Evolutionary conservation across 2,888 invertebrate genomes (phyloP).

Genomic region (Lycaena phlaeas): DNA sequence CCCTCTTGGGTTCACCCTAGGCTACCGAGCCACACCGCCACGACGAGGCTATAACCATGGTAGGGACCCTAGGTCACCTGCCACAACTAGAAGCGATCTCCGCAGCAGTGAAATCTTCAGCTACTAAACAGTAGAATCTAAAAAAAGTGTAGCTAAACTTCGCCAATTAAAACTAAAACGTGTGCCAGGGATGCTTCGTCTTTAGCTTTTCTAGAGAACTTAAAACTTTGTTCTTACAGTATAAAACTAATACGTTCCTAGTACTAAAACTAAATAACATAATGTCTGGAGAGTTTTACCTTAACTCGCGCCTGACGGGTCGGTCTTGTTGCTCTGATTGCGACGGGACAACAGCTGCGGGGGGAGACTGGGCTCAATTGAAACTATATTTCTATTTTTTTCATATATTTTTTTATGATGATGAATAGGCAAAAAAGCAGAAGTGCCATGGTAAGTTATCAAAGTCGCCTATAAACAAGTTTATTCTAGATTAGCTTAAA

Average conservation of each 20-base stretch:
- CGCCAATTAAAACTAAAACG: not conserved
- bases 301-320: conserved; percentile 35
- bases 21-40: too few relatives aligned
- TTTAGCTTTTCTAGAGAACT: not conserved
- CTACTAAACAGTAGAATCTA: too few relatives aligned
- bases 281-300: conserved; percentile 27
- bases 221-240: not conserved
- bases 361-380: conserved; percentile 25
- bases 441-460: too few relatives aligned
- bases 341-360: conserved; percentile 29
- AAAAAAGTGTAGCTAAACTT: not conserved
- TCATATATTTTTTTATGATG: not conserved
- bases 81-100: too few relatives aligned
- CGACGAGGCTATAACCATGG: too few relatives aligned
- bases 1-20: too few relatives aligned
- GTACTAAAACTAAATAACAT: not conserved
- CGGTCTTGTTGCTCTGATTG: conserved; percentile 47
- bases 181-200: not conserved
- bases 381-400: not conserved
- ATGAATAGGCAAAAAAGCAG: too few relatives aligned
- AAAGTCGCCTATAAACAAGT: too few relatives aligned
- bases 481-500: too few relatives aligned
- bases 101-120: too few relatives aligned
- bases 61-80: too few relatives aligned
- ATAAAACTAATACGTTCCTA: not conserved